Conservation (phyloP, 1,140 invertebrate species). For the Brachionus paranguensis region DNA sequence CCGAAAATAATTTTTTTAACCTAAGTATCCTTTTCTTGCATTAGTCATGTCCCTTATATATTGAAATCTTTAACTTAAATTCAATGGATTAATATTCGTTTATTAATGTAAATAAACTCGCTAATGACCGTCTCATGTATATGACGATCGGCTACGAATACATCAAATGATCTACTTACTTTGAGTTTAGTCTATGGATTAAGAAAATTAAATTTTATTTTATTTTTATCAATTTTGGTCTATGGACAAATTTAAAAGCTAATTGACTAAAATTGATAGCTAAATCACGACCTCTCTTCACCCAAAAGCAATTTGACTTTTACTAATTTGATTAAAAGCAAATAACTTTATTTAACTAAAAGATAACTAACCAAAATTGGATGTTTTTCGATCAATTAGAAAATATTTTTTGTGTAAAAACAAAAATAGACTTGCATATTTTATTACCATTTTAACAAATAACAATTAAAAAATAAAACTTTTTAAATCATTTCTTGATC, state of each 20-base stretch:
- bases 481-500: background rate
- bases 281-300: background rate
- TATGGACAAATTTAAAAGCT: slow-evolving; percentile 9
- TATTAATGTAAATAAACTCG: slow-evolving; percentile 30
- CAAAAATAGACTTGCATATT: background rate
- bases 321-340: slow-evolving; percentile 8
- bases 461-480: background rate
- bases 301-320: background rate
- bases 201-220: slow-evolving; percentile 26
- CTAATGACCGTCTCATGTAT: slow-evolving; percentile 16
- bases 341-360: background rate
- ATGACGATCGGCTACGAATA: background rate
- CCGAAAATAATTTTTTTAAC: background rate
- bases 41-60: slow-evolving; percentile 21
- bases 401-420: background rate
- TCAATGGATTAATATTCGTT: slow-evolving; percentile 2
- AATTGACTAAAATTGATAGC: background rate
- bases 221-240: background rate
- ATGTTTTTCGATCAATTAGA: background rate
- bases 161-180: background rate
- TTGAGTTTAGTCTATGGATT: background rate
- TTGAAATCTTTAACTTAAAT: background rate
- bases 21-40: background rate
- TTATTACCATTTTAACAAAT: background rate
- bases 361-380: background rate